Percentiles rank a stretch among this genome's conserved stretches.
Conservation (phyloP, 2,888 invertebrate genomes). For the Drosophila anomelani region DNA sequence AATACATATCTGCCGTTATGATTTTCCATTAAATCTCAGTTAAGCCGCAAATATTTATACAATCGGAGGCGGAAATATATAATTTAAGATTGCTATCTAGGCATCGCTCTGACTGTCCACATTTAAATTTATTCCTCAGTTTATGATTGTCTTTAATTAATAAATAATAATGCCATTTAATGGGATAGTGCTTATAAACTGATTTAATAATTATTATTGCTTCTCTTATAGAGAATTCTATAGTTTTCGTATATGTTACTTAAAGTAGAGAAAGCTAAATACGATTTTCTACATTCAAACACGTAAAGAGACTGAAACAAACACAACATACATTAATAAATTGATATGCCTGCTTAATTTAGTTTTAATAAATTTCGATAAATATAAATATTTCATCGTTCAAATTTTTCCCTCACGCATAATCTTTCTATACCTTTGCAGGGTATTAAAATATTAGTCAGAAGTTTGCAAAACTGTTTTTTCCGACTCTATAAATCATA, state of each 20-base stretch:
- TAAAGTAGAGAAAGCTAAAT: not conserved
- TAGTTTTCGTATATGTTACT: not conserved
- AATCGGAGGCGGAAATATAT: constrained; percentile 1
- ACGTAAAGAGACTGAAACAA: no score
- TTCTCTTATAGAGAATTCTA: not conserved
- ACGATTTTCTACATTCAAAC: not conserved
- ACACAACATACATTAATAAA: no score
- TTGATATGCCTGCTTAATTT: not conserved
- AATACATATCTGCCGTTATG: constrained; percentile 3
- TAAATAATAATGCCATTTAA: not conserved
- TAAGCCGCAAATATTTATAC: constrained; percentile 29
- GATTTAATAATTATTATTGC: not conserved
- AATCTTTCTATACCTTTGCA: not conserved
- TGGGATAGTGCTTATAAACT: not conserved
- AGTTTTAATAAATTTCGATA: not conserved
- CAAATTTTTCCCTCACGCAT: not conserved
- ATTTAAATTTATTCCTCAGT: not conserved
- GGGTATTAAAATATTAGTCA: not conserved
- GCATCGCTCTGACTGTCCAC: not conserved
- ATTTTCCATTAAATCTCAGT: constrained; percentile 20
- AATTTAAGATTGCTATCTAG: constrained; percentile 7
- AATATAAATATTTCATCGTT: not conserved
- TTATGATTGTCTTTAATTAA: constrained; percentile 9
- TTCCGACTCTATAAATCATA: no score
- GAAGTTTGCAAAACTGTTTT: not conserved